These are phyloP conservation scores for Diplodus puntazzo DNA, from an alignment of 2,797 vertebrate genomes.

Conservation along the genomic window DNA sequence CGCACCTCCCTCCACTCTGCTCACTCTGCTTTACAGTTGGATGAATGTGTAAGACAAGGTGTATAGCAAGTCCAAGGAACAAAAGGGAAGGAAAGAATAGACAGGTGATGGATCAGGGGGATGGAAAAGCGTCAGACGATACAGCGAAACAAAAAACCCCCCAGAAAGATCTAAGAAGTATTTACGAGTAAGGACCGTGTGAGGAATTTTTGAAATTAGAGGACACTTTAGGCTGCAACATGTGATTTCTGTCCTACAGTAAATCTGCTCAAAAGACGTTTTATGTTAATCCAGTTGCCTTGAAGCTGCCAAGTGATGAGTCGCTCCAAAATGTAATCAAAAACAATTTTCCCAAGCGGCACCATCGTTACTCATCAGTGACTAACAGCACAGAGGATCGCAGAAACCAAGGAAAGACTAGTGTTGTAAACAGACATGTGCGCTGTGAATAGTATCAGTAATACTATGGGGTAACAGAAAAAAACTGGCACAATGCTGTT, in stretches of 20 bases:
- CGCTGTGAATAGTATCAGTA: conserved; percentile 25
- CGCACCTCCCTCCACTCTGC: conserved; percentile 30
- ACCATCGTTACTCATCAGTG: conserved; percentile 40
- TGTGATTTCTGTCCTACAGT: conserved; percentile 17
- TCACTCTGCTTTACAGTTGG: conserved; percentile 27
- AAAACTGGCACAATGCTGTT: conserved; percentile 25
- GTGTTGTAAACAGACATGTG: conserved; percentile 7
- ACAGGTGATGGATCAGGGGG: neutral
- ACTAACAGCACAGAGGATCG: conserved; percentile 24
- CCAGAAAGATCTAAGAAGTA: neutral
- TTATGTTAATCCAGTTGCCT: conserved; percentile 30
- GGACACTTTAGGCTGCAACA: conserved; percentile 28
- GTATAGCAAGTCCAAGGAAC: conserved; percentile 29
- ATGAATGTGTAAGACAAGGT: conserved; percentile 35
- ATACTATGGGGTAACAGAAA: conserved; percentile 27
- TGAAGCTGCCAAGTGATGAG: conserved; percentile 43
- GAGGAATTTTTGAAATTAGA: conserved; percentile 21
- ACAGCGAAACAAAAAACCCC: conserved; percentile 17
- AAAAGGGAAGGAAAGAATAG: conserved; percentile 20
- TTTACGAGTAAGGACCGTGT: neutral
- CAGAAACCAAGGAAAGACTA: conserved; percentile 29
- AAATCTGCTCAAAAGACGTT: conserved; percentile 25
- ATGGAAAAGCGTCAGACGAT: conserved; percentile 49
- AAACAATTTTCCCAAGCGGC: conserved; percentile 32
- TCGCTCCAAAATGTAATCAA: conserved; percentile 35